Base-by-base conservation (phyloP, 30 jellyfish, hydroid and myxozoan genomes). In the Aurelia sp. region DNA sequence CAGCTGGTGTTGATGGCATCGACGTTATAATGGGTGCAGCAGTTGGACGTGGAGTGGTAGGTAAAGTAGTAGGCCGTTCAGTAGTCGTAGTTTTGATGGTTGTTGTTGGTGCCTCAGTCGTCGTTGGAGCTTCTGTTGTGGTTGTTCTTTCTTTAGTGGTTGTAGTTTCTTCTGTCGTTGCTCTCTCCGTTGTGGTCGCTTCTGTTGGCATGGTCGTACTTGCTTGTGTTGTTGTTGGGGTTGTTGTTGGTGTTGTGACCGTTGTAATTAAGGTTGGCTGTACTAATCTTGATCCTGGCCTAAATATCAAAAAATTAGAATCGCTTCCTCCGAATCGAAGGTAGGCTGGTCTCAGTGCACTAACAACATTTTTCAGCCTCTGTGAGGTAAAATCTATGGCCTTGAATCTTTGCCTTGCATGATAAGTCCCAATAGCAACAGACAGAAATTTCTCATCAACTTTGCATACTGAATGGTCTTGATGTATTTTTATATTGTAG, bases 261-360 rank as follows among this genome's bases (percentile, higher is more conserved):
- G 92, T 83, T 18, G 92, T 60, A 11, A 72, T 35, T 73, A 83
- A 21, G 35, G 92, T 83, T 16, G 92, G 92, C 38, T 83, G 92
- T 13, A 21, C 67, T 35, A 72, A 85, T 15, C 83, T 85, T 3
- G 82, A 33, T 3, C 94, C 94, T 0, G 88, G 88, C 51, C 88
- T 73, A 59, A 82, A 77, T 17, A 88, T 80, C 22, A 91, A 33
- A 76, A 78, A 91, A 84, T 91, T 91, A 4, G 92, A 83, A 19
- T 93, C 96, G 48, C 92, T 91, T 8, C 98, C 98, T 22, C 98
- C 96, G 65, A 91, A 41, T 50, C 98, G 73, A 5, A 91, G 76
- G 63, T 76, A 91, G 0, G 98, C 96, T 10, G 98, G 98, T 16
- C 81, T 73, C n/a, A 91, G 85, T 20, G 94, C 98, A 9, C 83